phyloP scores from a whole-genome alignment of 2,113 vertebrate genomes.

The Paramisgurnus dabryanus region DNA sequence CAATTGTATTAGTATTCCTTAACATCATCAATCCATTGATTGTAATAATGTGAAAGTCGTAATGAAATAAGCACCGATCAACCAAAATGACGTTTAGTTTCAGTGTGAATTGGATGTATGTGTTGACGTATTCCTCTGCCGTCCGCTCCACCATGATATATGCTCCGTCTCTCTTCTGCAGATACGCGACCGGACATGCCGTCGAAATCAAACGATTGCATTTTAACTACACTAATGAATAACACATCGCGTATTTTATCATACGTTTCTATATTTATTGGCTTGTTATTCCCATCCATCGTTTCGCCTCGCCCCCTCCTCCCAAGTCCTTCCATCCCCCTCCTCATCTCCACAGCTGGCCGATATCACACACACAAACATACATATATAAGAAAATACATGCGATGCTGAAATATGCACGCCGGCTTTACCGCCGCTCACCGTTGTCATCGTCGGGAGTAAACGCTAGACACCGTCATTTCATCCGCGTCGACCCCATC shows the following conservation, averaged over 20 bases:
- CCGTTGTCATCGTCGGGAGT: conserved; percentile 67
- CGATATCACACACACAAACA: conserved; percentile 54
- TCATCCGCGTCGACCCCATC: conserved; percentile 65
- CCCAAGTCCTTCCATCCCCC: conserved; percentile 43
- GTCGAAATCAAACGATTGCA: conserved; percentile 26
- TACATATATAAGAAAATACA: conserved; percentile 20
- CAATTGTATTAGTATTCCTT: neutral
- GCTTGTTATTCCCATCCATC: conserved; percentile 24
- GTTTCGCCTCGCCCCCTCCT: conserved; percentile 42
- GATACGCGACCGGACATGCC: conserved; percentile 45
- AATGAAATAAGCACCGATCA: conserved; percentile 6
- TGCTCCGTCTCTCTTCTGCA: conserved; percentile 19
- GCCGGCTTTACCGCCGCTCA: conserved; percentile 68
- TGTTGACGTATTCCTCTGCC: conserved; percentile 43
- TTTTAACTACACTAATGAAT: conserved; percentile 32
- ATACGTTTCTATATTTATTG: conserved; percentile 24
- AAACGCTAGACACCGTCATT: conserved; percentile 57
- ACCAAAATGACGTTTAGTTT: neutral
- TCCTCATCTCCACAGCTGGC: conserved; percentile 73
- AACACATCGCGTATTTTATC: conserved; percentile 37
- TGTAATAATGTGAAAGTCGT: neutral
- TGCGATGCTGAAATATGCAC: conserved; percentile 55
- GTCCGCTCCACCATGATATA: conserved; percentile 27
- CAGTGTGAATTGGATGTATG: conserved; percentile 22
- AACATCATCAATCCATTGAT: neutral